phyloP scores from a whole-genome alignment of 2,797 vertebrate genomes.

The Lagodon rhomboides region DNA sequence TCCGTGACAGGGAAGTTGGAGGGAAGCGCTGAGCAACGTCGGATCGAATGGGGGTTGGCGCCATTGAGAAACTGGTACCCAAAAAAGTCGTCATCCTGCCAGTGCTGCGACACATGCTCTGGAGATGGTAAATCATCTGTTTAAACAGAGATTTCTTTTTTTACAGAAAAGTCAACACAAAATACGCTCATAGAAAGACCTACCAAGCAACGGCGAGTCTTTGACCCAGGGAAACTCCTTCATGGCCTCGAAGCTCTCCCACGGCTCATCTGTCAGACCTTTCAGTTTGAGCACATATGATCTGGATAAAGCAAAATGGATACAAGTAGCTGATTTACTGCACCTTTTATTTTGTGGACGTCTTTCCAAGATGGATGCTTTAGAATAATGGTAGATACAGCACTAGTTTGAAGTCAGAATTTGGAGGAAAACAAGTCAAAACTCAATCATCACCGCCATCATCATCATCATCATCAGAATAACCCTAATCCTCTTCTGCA shows the following conservation, averaged over 20 bases:
- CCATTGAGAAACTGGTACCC: conserved; percentile 66
- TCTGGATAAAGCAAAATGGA: neutral
- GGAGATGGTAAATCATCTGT: neutral
- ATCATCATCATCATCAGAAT: too few species aligned
- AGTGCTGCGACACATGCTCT: conserved; percentile 58
- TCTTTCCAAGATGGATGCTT: conserved; percentile 4
- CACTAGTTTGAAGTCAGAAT: too few species aligned
- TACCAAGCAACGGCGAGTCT: conserved; percentile 46
- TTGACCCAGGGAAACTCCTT: conserved; percentile 62
- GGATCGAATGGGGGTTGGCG: conserved; percentile 52
- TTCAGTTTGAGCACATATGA: conserved; percentile 42
- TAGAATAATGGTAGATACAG: too few species aligned
- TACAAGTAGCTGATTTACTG: too few species aligned
- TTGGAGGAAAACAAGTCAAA: too few species aligned
- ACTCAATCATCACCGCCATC: too few species aligned
- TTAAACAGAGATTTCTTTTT: neutral
- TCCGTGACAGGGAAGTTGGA: conserved; percentile 53
- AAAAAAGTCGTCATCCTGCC: conserved; percentile 63
- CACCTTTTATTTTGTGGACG: neutral
- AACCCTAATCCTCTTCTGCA: neutral
- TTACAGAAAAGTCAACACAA: neutral
- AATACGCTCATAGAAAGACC: neutral
- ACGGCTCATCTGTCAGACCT: conserved; percentile 58
- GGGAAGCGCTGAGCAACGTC: conserved; percentile 53
- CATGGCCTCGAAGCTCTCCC: conserved; percentile 73